Percentiles rank a stretch among this genome's conserved stretches.
Conservation (phyloP, 2,888 invertebrate species). For the Papilio protenor region DNA sequence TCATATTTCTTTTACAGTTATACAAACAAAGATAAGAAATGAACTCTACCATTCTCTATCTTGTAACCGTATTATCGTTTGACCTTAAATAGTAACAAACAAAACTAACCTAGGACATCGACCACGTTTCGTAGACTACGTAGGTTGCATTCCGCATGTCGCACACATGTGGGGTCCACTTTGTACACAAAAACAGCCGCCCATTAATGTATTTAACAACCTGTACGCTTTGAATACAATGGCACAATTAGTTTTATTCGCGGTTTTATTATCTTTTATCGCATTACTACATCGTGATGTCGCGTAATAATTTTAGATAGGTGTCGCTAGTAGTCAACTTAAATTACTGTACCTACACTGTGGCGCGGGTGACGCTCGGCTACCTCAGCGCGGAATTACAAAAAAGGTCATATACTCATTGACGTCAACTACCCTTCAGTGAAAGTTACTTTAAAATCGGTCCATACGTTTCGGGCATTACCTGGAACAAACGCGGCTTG, state of each 20-base stretch:
- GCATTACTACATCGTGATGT: slow-evolving; percentile 17
- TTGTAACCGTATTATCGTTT: slow-evolving; percentile 5
- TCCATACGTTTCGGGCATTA: too few relatives aligned
- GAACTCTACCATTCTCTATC: slow-evolving; percentile 2
- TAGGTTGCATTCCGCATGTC: slow-evolving; percentile 44
- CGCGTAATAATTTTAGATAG: not conserved
- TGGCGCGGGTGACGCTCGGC: too few relatives aligned
- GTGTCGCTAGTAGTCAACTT: not conserved
- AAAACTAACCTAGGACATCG: slow-evolving; percentile 55
- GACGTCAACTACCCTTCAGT: too few relatives aligned
- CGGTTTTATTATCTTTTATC: slow-evolving; percentile 54
- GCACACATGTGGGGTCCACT: slow-evolving; percentile 74
- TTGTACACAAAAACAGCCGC: slow-evolving; percentile 70
- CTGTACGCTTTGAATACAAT: slow-evolving; percentile 80
- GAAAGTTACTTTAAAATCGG: too few relatives aligned
- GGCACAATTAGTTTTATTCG: slow-evolving; percentile 66
- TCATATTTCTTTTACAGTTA: not conserved
- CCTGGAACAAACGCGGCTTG: too few relatives aligned
- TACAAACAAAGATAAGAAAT: slow-evolving; percentile 1
- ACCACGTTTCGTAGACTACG: slow-evolving; percentile 42
- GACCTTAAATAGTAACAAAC: slow-evolving; percentile 44
- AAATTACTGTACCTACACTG: too few relatives aligned
- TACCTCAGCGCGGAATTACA: too few relatives aligned
- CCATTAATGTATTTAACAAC: slow-evolving; percentile 66
- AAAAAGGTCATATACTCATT: too few relatives aligned